phyloP scores from a whole-genome alignment of 2,797 vertebrate species.

The Melanotaenia boesemani region DNA sequence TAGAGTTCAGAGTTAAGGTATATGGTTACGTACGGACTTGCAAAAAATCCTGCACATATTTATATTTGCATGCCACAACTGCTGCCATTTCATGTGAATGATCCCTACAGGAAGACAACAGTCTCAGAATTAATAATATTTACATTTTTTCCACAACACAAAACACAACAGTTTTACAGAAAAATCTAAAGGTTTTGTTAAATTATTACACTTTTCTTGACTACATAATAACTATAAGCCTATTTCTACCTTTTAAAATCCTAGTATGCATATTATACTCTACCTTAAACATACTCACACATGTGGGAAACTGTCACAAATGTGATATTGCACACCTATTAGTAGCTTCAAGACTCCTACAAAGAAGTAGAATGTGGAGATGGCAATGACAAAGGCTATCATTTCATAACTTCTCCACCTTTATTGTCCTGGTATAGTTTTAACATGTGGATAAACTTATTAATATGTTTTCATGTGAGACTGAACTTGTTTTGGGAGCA shows the following conservation, averaged over 20 bases:
- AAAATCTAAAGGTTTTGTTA: neutral
- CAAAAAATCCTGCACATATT: neutral
- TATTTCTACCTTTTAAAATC: neutral
- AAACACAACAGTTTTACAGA: neutral
- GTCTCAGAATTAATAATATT: too few species aligned
- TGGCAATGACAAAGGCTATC: neutral
- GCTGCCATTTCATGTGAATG: too few species aligned
- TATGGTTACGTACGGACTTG: neutral
- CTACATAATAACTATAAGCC: neutral
- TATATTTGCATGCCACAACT: too few species aligned
- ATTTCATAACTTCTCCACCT: neutral
- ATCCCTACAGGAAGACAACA: too few species aligned
- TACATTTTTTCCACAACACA: neutral
- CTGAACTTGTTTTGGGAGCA: neutral
- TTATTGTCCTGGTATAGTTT: neutral
- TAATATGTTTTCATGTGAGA: neutral
- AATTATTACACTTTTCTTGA: too few species aligned
- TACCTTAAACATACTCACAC: neutral
- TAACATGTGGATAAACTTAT: neutral
- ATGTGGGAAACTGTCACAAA: neutral
- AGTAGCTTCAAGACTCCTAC: too few species aligned
- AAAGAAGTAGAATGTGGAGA: too few species aligned
- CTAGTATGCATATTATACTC: neutral
- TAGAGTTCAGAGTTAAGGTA: neutral
- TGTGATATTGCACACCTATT: too few species aligned